A percentile compares a stretch with the other conserved stretches of the same genome.
Evolutionary conservation across 1,140 invertebrate species (phyloP).

Genomic region (Parasteatoda tepidariorum): DNA sequence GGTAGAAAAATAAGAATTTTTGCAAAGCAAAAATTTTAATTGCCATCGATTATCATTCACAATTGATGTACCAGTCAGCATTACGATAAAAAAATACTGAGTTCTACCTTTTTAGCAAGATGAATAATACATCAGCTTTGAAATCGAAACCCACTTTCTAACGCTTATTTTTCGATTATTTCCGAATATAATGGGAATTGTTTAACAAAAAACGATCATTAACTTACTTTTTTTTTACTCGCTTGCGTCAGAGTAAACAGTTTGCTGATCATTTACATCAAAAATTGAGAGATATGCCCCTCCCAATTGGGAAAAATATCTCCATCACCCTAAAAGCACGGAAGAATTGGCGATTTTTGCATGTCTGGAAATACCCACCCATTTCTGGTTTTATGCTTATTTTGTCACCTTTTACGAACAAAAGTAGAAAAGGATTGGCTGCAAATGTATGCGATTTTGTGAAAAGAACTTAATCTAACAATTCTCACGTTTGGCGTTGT

Average conservation of each 20-base stretch:
- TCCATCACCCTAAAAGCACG: neutral
- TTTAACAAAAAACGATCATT: neutral
- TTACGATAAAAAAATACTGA: neutral
- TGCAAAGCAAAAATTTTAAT: too few relatives aligned
- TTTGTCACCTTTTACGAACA: neutral
- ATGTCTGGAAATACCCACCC: neutral
- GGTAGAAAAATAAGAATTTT: too few relatives aligned
- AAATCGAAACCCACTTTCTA: neutral
- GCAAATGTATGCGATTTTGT: neutral
- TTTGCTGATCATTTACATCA: neutral
- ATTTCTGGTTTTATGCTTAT: neutral
- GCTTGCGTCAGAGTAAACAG: neutral
- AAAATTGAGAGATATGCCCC: neutral
- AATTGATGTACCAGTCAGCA: too few relatives aligned
- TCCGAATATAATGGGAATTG: neutral
- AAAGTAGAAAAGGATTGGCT: neutral
- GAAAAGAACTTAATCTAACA: neutral
- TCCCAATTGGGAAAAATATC: neutral
- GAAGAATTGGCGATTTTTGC: neutral
- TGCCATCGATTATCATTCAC: too few relatives aligned
- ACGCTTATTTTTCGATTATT: neutral
- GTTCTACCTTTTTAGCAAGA: neutral
- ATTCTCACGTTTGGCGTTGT: neutral
- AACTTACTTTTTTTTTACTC: neutral
- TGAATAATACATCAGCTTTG: neutral